Evolutionary conservation across 2,888 invertebrate species (phyloP).

Genomic region (Harmothoe impar): DNA sequence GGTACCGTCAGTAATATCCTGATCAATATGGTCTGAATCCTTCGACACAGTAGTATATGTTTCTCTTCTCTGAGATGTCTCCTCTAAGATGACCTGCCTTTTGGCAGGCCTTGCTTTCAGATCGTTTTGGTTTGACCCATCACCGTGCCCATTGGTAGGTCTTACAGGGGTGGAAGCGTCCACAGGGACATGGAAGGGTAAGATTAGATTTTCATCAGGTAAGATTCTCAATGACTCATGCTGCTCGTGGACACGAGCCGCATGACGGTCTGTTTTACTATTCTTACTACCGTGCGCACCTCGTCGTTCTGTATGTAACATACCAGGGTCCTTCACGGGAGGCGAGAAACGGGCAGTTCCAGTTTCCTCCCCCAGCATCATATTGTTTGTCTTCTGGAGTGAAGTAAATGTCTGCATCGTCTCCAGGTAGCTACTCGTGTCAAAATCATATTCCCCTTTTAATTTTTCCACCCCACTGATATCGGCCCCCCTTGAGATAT

Average conservation of each 20-base stretch:
- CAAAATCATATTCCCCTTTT: constrained; percentile 60
- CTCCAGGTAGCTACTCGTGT: constrained; percentile 48
- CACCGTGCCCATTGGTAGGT: not conserved
- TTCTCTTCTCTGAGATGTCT: not conserved
- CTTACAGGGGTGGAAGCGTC: constrained; percentile 23
- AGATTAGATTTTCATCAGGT: constrained; percentile 7
- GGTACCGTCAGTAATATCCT: constrained; percentile 43
- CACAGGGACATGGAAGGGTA: constrained; percentile 37
- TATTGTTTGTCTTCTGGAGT: not conserved
- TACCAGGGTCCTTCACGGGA: constrained; percentile 49
- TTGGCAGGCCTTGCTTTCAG: not conserved
- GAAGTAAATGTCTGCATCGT: constrained; percentile 55
- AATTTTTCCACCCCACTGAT: constrained; percentile 28
- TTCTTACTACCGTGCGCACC: not conserved
- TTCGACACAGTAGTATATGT: too few species aligned
- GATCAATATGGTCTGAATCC: not conserved
- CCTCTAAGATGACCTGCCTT: not conserved
- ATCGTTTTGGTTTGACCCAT: not conserved
- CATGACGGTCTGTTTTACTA: not conserved
- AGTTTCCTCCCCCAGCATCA: not conserved
- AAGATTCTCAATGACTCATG: not conserved
- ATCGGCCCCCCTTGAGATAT: not conserved
- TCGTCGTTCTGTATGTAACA: not conserved
- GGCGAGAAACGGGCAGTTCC: constrained; percentile 51
- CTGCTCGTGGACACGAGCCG: not conserved